Evolutionary conservation across 2,888 invertebrate species (phyloP), one percentile per base, ranked within the genome.

Genomic region (Amiota communis): DNA sequence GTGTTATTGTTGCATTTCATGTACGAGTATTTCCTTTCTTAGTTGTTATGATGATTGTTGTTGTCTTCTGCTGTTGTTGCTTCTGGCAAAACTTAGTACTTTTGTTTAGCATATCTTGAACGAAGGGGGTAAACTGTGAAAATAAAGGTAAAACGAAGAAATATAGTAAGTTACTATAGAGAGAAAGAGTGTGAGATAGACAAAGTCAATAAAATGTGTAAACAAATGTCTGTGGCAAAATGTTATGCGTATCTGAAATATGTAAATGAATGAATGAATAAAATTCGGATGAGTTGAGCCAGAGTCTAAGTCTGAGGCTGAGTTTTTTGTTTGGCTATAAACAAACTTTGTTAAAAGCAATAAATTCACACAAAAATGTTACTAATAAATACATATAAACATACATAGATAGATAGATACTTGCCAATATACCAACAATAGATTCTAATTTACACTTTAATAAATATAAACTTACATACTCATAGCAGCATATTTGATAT

Each of bases 1-100:
- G 4, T 59, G 59, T 59, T 59, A 59, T 59, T 59, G 59, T 15
- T 59, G 59, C 20, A 59, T 17, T 59, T 59, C 59, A 20, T 59
- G n/a, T 59, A 2, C 23, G 3, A 2, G 1, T 59, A 59, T 11
- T 36, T 36, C 6, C 2, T 2, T 36, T 36, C 36, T 59, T 59
- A 20, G n/a, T 20, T 20, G 20, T 8, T 23, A 9, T 64, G 8
- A 12, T 56, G 56, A 20, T 61, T 17, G 11, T 10, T 61, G 17
- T 20, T 61, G 12, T 61, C 12, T 36, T 61, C 20, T 61, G 10
- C 23, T 1, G 8, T 6, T 36, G 36, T 6, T 51, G 12, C n/a
- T 51, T 0, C 53, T 59, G 59, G 23, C 20, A 20, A 59, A 59
- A 36, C 1, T 56, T 15, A 56, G 56, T 64, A 64, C 47, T 64